phyloP scores from a whole-genome alignment of 2,888 invertebrate genomes.

The Brachypterus glaber region DNA sequence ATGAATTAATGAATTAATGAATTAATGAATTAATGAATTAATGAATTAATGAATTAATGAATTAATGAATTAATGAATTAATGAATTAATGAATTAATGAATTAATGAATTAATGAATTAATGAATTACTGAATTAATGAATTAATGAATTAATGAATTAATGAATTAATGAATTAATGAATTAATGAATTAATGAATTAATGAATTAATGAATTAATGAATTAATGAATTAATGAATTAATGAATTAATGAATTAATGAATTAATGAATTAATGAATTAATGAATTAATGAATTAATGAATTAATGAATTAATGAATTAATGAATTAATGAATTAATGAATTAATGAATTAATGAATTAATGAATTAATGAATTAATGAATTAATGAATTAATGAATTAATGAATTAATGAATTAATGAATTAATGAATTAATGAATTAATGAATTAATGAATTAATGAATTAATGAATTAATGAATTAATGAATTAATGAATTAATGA shows the following conservation, averaged over 20 bases:
- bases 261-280: background rate
- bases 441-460: background rate
- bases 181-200: background rate
- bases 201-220: background rate
- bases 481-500: background rate
- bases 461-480: background rate
- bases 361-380: background rate
- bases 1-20: too few species aligned
- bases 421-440: background rate
- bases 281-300: background rate
- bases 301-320: background rate
- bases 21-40: too few species aligned
- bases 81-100: background rate
- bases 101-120: background rate
- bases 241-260: background rate
- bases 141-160: conserved; percentile 4
- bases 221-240: background rate
- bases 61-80: too few species aligned
- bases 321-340: background rate
- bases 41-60: too few species aligned
- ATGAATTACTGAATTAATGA: background rate
- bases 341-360: background rate
- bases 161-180: background rate
- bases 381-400: background rate
- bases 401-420: background rate